A percentile compares a stretch with the other conserved stretches of the same genome.
Evolutionary conservation across 2,113 vertebrate species (phyloP).

Genomic region (Chlorodrepanis virens): DNA sequence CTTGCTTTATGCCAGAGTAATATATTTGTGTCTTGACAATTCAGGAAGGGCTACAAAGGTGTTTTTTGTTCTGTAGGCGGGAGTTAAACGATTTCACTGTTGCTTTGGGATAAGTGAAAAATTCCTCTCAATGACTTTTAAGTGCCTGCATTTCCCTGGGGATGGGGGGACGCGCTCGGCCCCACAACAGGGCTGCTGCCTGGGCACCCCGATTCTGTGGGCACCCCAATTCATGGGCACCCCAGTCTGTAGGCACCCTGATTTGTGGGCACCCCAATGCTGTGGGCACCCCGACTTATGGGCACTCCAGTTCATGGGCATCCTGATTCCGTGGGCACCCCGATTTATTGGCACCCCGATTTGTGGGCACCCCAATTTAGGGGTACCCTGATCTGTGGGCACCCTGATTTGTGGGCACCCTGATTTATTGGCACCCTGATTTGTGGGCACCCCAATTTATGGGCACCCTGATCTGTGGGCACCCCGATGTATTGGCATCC

Average conservation of each 20-base stretch:
- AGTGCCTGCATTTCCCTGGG: conserved; percentile 41
- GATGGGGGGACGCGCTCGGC: not conserved
- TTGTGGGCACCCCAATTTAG: accelerated
- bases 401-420: not conserved
- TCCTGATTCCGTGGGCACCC: accelerated
- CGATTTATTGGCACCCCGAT: accelerated
- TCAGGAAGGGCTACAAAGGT: not conserved
- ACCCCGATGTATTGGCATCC: accelerated
- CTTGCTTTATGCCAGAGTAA: not conserved
- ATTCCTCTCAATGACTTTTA: not conserved
- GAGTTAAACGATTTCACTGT: not conserved
- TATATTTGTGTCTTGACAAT: not conserved
- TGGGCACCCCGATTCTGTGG: not conserved
- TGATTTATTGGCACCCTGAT: accelerated
- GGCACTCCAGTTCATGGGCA: not conserved
- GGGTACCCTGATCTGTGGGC: not conserved
- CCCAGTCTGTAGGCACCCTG: not conserved
- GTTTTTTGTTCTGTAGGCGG: not conserved
- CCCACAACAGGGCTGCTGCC: not conserved
- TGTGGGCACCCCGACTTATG: not conserved
- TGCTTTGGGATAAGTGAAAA: not conserved
- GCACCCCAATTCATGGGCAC: accelerated
- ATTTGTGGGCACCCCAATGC: too few relatives aligned
- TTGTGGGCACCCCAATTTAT: not conserved
- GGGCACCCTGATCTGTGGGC: accelerated